Evolutionary conservation across 2,113 vertebrate genomes (phyloP).

Genomic region (Podiceps cristatus): DNA sequence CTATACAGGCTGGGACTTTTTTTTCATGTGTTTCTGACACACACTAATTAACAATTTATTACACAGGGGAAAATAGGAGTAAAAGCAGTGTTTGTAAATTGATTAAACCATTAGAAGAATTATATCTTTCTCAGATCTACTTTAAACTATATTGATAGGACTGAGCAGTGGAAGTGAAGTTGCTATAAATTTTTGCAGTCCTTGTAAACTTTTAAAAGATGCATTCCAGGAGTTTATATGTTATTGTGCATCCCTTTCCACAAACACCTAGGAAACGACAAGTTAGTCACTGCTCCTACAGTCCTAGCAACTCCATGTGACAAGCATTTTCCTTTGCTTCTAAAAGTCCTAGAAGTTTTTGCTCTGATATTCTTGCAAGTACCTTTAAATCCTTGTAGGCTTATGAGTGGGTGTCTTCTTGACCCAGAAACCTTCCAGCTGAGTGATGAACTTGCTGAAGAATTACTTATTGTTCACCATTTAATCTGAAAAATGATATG

Average conservation of each 20-base stretch:
- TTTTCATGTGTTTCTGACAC: neutral
- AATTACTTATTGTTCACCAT: conserved; percentile 3
- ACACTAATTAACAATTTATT: conserved; percentile 58
- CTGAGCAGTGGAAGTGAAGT: neutral
- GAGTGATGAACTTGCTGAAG: neutral
- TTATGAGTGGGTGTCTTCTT: neutral
- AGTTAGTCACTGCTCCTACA: neutral
- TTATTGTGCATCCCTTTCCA: neutral
- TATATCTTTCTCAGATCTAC: conserved; percentile 14
- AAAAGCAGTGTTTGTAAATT: conserved; percentile 22
- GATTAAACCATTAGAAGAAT: conserved; percentile 61
- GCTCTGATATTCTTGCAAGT: neutral
- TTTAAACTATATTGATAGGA: conserved; percentile 43
- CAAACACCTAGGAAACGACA: neutral
- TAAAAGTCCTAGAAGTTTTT: neutral
- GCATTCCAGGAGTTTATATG: neutral
- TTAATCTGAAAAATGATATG: conserved; percentile 51
- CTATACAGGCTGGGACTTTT: neutral
- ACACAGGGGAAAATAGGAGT: conserved; percentile 27
- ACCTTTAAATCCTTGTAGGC: neutral
- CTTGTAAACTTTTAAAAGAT: conserved; percentile 1
- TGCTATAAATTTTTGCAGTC: neutral
- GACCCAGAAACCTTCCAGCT: neutral
- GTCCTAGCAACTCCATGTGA: neutral
- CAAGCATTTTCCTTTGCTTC: neutral